These are phyloP conservation scores for Echinometra lucunter DNA, from an alignment of 53 echinoderm and acorn worm genomes.

Conservation along the genomic window DNA sequence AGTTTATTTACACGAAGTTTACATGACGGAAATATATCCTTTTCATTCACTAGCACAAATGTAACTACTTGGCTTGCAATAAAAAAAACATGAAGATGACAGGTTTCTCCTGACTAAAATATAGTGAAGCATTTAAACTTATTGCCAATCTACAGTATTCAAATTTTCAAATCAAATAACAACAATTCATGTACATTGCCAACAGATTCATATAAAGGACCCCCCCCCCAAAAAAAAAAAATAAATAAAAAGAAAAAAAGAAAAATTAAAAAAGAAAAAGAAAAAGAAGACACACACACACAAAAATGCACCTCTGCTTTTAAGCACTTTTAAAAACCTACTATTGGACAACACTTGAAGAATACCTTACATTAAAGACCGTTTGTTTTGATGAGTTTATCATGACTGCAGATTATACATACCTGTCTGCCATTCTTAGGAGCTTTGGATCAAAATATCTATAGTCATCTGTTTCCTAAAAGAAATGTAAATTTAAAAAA, in stretches of 20 bases:
- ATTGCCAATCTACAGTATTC: too few relatives aligned
- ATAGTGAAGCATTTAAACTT: too few relatives aligned
- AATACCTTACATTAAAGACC: neutral
- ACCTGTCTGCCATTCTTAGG: constrained; percentile 95
- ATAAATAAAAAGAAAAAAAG: too few relatives aligned
- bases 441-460: constrained; percentile 99
- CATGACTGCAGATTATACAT: constrained; percentile 16
- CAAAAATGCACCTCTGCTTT: too few relatives aligned
- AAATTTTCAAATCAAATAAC: too few relatives aligned
- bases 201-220: too few relatives aligned
- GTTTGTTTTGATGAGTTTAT: neutral
- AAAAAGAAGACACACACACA: too few relatives aligned
- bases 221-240: too few relatives aligned
- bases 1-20: neutral
- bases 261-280: too few relatives aligned
- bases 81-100: too few relatives aligned
- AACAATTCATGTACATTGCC: too few relatives aligned
- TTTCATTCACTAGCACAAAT: neutral
- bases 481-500: neutral
- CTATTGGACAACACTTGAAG: neutral
- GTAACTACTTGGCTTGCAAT: neutral
- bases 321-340: neutral
- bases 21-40: neutral
- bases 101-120: too few relatives aligned
- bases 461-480: constrained; percentile 97